Base-by-base conservation (phyloP, 2,113 vertebrate species). In the Pipra filicauda region DNA sequence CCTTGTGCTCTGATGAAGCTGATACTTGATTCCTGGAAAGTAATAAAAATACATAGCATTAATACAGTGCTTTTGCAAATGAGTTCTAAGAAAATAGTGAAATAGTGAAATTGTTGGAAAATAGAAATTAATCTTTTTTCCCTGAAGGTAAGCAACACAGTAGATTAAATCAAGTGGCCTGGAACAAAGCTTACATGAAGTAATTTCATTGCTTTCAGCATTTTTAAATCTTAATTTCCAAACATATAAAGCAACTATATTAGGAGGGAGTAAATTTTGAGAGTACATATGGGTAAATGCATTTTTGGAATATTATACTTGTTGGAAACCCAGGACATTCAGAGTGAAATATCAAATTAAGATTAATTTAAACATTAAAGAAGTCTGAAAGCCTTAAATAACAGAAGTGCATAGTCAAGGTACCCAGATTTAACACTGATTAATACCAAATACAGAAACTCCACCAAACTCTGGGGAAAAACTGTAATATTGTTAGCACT, bases 1-100 rank as follows among this genome's bases (percentile, higher is more conserved):
- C 41, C 55, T 95, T 94, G 75, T 80, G 65, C 31, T 91, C 73
- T 55, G 41, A 55, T 58, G 89, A 61, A 76, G 48, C 21, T 57
- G 80, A 61, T 22, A 88, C 66, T 37, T 67, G 87, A 66, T 90
- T 95, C 76, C 98, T 98, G 83, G 35, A 88, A 97, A 93, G 54
- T n/a, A 49, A 86, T 81, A 94, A 87, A 26, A 91, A 85, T n/a
- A 69, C 3, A 58, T 5, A 89, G 22, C 14, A 43, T 79, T 76
- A 94, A 48, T 35, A 8, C 79, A 95, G 31, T 55, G 28, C 59
- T 93, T 91, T 49, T 75, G 55, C 49, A 86, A 75, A 85, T 57
- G 43, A 76, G 5, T 33, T 85, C 15, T 49, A 65, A 70, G 54
- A 72, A 91, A 65, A 83, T 0, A 65, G 6, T 33, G 37, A 58